phyloP scores from a whole-genome alignment of 2,113 vertebrate species.

The Zapornia atra region DNA sequence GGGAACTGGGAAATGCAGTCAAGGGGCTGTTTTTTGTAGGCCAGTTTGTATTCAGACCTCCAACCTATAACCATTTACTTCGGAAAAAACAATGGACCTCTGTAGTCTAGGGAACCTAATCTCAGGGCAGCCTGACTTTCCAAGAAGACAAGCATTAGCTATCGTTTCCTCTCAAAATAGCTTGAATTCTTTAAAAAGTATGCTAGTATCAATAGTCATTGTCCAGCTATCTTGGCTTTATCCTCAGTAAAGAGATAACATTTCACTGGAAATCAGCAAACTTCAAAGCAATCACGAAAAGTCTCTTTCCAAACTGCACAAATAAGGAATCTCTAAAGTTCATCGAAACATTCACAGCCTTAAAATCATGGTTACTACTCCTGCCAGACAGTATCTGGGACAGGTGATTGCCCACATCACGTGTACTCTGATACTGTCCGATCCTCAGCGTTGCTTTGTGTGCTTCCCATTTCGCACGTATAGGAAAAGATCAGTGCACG shows the following conservation, averaged over 20 bases:
- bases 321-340: background rate
- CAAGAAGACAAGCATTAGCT: slow-evolving; percentile 26
- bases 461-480: background rate
- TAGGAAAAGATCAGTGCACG: background rate
- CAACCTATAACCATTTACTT: background rate
- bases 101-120: slow-evolving; percentile 54
- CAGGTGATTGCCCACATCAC: background rate
- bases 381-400: background rate
- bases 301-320: background rate
- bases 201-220: background rate
- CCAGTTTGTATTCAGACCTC: background rate
- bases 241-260: background rate
- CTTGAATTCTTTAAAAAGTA: slow-evolving; percentile 13
- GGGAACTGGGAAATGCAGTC: background rate
- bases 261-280: background rate
- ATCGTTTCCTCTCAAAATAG: slow-evolving; percentile 41
- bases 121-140: slow-evolving; percentile 19
- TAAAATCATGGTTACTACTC: background rate
- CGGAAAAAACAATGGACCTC: slow-evolving; percentile 43
- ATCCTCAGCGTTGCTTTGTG: fast-evolving
- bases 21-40: background rate
- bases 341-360: background rate
- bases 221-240: background rate
- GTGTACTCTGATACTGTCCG: background rate
- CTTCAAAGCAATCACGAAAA: background rate